A percentile compares a stretch with the other conserved stretches of the same genome.
phyloP scores from a whole-genome alignment of 1,140 invertebrate species.

The Drosophila virilis region DNA sequence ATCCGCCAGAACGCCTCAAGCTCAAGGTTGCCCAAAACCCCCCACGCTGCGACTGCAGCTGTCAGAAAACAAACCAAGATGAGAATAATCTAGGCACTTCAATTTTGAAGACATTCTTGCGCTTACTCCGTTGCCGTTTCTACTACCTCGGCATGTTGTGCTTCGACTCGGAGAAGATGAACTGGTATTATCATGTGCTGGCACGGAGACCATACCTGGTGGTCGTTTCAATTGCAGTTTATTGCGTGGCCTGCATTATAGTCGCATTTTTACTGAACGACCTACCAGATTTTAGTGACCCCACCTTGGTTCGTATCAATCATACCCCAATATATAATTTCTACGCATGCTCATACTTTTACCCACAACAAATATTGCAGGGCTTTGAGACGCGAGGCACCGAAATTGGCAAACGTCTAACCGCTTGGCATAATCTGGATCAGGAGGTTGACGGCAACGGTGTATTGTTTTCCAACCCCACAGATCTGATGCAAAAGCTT shows the following conservation, averaged over 20 bases:
- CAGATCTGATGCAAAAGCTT: conserved; percentile 84
- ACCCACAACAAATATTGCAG: conserved; percentile 39
- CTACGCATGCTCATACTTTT: conserved; percentile 46
- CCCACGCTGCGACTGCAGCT: conserved; percentile 18
- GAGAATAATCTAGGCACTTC: conserved; percentile 26
- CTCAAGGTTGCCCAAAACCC: conserved; percentile 56
- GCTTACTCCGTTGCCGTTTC: conserved; percentile 2
- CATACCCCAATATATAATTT: conserved; percentile 23
- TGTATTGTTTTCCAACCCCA: conserved; percentile 90
- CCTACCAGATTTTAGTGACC: conserved; percentile 91
- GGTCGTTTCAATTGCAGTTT: conserved; percentile 88
- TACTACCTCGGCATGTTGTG: conserved; percentile 54
- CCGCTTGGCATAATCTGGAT: conserved; percentile 93
- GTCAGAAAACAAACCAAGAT: conserved; percentile 18
- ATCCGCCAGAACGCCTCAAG: conserved; percentile 14
- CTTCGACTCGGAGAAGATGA: conserved; percentile 84
- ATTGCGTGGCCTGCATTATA: conserved; percentile 89
- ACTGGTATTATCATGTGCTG: conserved; percentile 87
- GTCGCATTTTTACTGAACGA: conserved; percentile 89
- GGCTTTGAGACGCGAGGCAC: conserved; percentile 97
- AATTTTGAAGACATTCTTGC: not conserved
- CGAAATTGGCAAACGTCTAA: conserved; percentile 89
- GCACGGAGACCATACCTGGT: conserved; percentile 91
- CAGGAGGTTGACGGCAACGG: conserved; percentile 89
- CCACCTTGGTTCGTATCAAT: conserved; percentile 86